These are phyloP conservation scores for Valencia hispanica DNA, from an alignment of 2,797 vertebrate genomes.

Conservation along the genomic window DNA sequence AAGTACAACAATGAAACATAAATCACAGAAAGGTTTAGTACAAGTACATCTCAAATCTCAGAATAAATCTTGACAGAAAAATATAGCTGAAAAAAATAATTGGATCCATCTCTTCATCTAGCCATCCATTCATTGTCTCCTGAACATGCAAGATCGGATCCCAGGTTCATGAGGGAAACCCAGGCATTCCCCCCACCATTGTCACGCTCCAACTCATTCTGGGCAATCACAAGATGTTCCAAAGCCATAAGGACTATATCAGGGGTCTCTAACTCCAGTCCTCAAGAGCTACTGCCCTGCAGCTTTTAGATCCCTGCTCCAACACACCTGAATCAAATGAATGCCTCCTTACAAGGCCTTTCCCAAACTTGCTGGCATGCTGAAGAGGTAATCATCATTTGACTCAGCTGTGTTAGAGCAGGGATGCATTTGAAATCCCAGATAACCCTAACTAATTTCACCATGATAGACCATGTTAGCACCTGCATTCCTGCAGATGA, in stretches of 20 bases:
- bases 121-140: not conserved
- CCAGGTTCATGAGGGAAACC: not conserved
- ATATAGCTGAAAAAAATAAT: not conserved
- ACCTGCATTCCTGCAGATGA: not conserved
- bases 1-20: no score
- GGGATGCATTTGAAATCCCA: no score
- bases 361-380: no score
- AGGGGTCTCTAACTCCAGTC: no score
- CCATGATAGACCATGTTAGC: not conserved
- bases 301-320: no score
- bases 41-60: not conserved
- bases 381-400: no score
- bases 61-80: not conserved
- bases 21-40: not conserved
- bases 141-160: not conserved
- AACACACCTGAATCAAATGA: no score
- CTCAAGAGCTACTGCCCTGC: no score
- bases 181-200: not conserved
- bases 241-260: not conserved
- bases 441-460: not conserved
- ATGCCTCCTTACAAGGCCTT: no score
- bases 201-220: not conserved
- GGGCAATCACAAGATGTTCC: not conserved
- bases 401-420: no score
- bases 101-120: not conserved